Base-by-base conservation (phyloP, 1,140 invertebrate genomes). In the Drosophila funebris region DNA sequence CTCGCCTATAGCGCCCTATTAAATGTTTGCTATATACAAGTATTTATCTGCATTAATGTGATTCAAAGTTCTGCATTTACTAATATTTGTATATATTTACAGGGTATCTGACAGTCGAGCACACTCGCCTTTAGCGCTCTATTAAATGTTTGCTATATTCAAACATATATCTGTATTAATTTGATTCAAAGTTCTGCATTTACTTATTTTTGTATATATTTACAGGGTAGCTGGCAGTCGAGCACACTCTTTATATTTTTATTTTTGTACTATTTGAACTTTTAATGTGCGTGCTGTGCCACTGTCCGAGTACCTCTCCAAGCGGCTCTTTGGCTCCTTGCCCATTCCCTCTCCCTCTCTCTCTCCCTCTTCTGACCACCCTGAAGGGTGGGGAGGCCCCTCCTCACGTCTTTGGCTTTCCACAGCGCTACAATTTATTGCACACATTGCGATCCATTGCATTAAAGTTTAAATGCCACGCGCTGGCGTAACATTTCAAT, bases 251-350 rank as follows among this genome's bases (percentile, higher is more conserved):
- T 61, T 37, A 27, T 27, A 48, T 61, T 50, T 61, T 61, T 61
- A 36, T 61, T 61, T 61, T 27, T 71, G 56, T 73, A 63, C 76
- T 63, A 84, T 83, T 83, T 83, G 80, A 83, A 83, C 80, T 83
- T 83, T 83, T 83, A 83, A 83, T 83, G 80, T 83, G 80, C 80
- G 80, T 84, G 72, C 79, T 83, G 79, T 56, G 66, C 57, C 74
- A 60, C 29, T 33, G 79, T 70, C 53, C 71, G 14, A 64, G 29
- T 52, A 29, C 50, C 62, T 57, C 53, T 71, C 58, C 61, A 61
- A 76, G 73, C 73, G 48, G 73, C 66, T 58, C 53, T 41, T 24
- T 9, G 8, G 11, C 20, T 5, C 11, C 54, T 14, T 4, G 16
- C 6, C 13, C 16, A 1, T 43, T 2, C 7, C 14, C 4, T 3